A percentile compares a stretch with the other conserved stretches of the same genome.
These are phyloP conservation scores for Zygaena filipendulae DNA, from an alignment of 2,888 invertebrate species.

Conservation along the genomic window DNA sequence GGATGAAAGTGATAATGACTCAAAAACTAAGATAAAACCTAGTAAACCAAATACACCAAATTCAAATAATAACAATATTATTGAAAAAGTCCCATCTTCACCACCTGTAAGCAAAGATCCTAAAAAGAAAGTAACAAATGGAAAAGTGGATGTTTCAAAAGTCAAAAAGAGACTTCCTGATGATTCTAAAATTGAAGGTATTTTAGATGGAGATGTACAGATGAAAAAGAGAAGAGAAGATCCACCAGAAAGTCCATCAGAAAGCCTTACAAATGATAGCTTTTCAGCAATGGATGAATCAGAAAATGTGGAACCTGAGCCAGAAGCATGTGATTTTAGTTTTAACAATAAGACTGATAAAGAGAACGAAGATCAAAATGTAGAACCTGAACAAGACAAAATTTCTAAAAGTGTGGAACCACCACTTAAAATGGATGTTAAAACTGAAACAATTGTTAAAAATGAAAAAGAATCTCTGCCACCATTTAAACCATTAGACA, in stretches of 20 bases:
- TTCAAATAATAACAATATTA: conserved; percentile 52
- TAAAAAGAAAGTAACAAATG: conserved; percentile 57
- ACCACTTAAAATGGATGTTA: conserved; percentile 39
- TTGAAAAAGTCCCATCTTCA: conserved; percentile 47
- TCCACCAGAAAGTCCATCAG: conserved; percentile 80
- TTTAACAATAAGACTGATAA: conserved; percentile 55
- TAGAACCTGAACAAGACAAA: conserved; percentile 41
- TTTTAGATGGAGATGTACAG: conserved; percentile 70
- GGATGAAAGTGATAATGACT: conserved; percentile 61
- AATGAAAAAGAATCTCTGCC: conserved; percentile 46
- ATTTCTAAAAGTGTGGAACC: conserved; percentile 37
- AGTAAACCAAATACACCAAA: conserved; percentile 42
- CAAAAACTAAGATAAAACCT: conserved; percentile 43
- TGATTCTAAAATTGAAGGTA: conserved; percentile 66
- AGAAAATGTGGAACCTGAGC: conserved; percentile 62
- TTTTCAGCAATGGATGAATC: conserved; percentile 82
- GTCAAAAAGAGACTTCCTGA: conserved; percentile 70
- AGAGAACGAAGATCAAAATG: conserved; percentile 43
- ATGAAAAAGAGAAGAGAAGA: conserved; percentile 62
- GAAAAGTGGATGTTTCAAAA: conserved; percentile 62
- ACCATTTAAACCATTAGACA: conserved; percentile 43
- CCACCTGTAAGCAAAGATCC: conserved; percentile 42
- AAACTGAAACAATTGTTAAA: conserved; percentile 39
- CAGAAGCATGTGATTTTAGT: conserved; percentile 59
- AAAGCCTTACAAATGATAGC: conserved; percentile 86